Conservation (phyloP, 2,113 vertebrate genomes). For the Halichoeres trimaculatus region DNA sequence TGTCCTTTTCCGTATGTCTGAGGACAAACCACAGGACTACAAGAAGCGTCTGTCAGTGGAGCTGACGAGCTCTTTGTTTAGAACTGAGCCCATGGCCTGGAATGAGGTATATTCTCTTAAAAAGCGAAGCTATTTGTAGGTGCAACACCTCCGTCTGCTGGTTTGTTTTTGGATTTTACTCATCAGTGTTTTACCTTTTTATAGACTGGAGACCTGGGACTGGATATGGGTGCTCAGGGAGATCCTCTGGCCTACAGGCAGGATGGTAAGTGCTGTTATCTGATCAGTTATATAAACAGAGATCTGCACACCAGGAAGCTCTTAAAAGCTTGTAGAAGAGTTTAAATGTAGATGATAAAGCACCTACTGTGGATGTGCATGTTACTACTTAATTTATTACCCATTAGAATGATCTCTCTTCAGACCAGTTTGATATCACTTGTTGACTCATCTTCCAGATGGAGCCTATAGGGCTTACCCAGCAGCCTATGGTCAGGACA, state of each 20-base stretch:
- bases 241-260: slow-evolving; percentile 95
- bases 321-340: no score
- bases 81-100: slow-evolving; percentile 98
- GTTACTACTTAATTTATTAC: no score
- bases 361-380: no score
- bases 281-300: no score
- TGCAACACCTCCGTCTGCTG: not conserved
- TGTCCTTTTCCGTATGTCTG: slow-evolving; percentile 98
- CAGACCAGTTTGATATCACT: not conserved
- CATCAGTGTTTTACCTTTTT: slow-evolving; percentile 9
- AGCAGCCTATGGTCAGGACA: slow-evolving; percentile 93
- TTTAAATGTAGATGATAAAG: no score
- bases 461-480: slow-evolving; percentile 95
- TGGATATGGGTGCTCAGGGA: slow-evolving; percentile 95
- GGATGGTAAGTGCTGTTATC: slow-evolving; percentile 87
- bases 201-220: slow-evolving; percentile 93
- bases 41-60: slow-evolving; percentile 98
- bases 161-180: not conserved
- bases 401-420: no score
- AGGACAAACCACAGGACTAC: slow-evolving; percentile 99
- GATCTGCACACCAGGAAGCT: no score
- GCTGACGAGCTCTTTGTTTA: slow-evolving; percentile 97
- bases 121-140: not conserved
- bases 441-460: slow-evolving; percentile 77
- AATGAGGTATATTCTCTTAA: slow-evolving; percentile 87